Percentiles rank a stretch among this genome's conserved stretches.
Evolutionary conservation across 2,888 invertebrate genomes (phyloP).

Genomic region (Nemapogon koenigi): DNA sequence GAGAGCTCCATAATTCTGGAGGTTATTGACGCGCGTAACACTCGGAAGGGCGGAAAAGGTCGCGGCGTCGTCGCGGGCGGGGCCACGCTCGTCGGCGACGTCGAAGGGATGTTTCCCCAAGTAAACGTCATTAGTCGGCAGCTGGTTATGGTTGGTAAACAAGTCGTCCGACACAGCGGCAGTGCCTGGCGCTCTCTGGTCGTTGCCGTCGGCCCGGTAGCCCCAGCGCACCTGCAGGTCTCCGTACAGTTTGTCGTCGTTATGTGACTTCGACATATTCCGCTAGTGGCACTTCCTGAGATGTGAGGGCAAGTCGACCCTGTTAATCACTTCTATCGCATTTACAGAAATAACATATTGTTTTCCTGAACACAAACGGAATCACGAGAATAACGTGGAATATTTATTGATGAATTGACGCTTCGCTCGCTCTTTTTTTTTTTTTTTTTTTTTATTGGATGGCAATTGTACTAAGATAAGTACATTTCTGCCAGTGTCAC

Average conservation of each 20-base stretch:
- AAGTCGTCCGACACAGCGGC: conserved; percentile 34
- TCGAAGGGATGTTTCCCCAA: conserved; percentile 42
- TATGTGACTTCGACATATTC: conserved; percentile 61
- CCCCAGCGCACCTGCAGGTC: conserved; percentile 55
- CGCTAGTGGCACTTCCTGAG: too few species aligned
- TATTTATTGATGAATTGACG: conserved; percentile 46
- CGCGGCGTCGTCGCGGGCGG: conserved; percentile 38
- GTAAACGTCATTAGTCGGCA: conserved; percentile 51
- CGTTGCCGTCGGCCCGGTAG: conserved; percentile 47
- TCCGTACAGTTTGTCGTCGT: conserved; percentile 53
- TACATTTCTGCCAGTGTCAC: too few species aligned
- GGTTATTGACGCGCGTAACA: conserved; percentile 28
- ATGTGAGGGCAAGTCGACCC: too few species aligned
- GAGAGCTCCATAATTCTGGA: conserved; percentile 47
- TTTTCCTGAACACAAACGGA: conserved; percentile 25
- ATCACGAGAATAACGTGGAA: conserved; percentile 39
- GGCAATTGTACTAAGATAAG: too few species aligned
- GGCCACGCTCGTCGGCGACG: conserved; percentile 26
- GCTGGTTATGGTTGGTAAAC: too few species aligned
- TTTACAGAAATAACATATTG: too few species aligned
- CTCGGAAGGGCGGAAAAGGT: conserved; percentile 33
- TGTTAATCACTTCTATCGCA: too few species aligned
- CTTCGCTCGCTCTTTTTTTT: conserved; percentile 20
- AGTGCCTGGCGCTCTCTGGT: conserved; percentile 26
- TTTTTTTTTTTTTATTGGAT: too few species aligned